Percentiles rank a stretch among this genome's conserved stretches.
Evolutionary conservation across 2,888 invertebrate species (phyloP).

Genomic region (Molorchus minor): DNA sequence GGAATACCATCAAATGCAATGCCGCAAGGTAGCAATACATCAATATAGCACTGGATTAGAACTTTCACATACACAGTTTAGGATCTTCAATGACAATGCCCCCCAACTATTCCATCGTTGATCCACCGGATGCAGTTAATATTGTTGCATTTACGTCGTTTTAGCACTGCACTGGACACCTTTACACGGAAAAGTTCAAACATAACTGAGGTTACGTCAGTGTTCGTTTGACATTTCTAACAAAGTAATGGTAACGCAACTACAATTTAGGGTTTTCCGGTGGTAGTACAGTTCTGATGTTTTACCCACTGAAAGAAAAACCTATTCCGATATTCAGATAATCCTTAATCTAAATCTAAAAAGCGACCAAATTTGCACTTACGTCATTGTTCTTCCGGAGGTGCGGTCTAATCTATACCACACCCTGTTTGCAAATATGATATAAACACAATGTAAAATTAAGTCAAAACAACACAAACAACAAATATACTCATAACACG

Average conservation of each 20-base stretch:
- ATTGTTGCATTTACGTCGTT: neutral
- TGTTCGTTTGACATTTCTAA: neutral
- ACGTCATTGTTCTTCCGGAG: too few species aligned
- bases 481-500: too few species aligned
- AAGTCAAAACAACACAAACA: too few species aligned
- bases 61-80: constrained; percentile 7
- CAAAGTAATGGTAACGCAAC: neutral
- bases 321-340: too few species aligned
- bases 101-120: neutral
- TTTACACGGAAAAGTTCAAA: neutral
- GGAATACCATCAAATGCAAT: neutral
- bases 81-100: neutral
- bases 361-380: too few species aligned
- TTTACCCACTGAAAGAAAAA: neutral
- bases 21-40: constrained; percentile 1
- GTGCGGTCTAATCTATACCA: too few species aligned
- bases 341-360: too few species aligned
- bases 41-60: constrained; percentile 4
- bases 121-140: constrained; percentile 1
- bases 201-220: neutral
- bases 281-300: neutral
- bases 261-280: neutral
- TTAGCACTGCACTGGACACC: neutral
- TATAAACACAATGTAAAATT: too few species aligned
- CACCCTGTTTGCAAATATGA: too few species aligned